Base-by-base conservation (phyloP, 2,797 vertebrate genomes). In the Pangasius djambal region DNA sequence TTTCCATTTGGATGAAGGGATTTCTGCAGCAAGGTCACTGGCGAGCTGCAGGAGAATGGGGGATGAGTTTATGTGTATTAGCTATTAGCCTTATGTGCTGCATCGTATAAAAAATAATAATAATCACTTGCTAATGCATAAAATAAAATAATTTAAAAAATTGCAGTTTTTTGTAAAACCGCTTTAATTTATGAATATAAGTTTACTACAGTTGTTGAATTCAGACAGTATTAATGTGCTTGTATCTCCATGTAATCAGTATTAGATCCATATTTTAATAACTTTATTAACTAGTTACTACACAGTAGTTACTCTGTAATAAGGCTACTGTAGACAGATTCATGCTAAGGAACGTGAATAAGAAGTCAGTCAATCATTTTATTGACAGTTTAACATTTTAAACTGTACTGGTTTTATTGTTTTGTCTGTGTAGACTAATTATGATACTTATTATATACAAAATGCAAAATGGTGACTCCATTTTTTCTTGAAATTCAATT, bases 11-110 rank as follows among this genome's bases (percentile, higher is more conserved):
- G 84, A 34, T 70, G 65, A 83, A 44, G 59, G 37, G 69, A 85
- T 61, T 85, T 89, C 59, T 86, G 20, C 85, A 83, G 86, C 44
- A 44, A 89, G 89, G 77, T 86, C 82, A 89, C 34, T 69, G 69
- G 75, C 59, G 69, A 81, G 72, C 28, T 77, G 85, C 72, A 85
- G 59, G 67, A 87, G 67, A 69, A 48, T 6, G 34, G 34, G 44
- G 18, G 61, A n/a, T 85, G 67, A 67, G 79, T 83, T 63, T 48
- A 15, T n/a, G 25, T 57, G 31, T 59, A 20, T 52, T 78, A 37
- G 16, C 34, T 44, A 69, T 65, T 57, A 88, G 82, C 25, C 59
- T 8, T 18, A 50, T 12, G 28, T 31, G 15, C 44, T 59, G 34
- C 34, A 40, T 4, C 50, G 25, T 20, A 31, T 8, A 13, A 25